Evolutionary conservation across 2,888 invertebrate genomes (phyloP), one percentile per base, ranked within the genome.

Genomic region (Clanis bilineata): DNA sequence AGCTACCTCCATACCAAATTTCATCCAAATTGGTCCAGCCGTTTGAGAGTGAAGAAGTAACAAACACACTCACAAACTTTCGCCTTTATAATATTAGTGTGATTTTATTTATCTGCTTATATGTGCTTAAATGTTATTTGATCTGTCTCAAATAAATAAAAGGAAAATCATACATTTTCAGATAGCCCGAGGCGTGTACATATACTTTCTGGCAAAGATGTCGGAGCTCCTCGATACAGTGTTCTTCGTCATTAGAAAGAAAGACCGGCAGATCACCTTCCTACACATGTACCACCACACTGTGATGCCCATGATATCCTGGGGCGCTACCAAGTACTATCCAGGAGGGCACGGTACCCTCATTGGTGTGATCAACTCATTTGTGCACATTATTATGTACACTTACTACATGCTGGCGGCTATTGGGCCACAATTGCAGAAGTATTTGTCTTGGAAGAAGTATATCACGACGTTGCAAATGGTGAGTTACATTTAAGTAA

Each of bases 311-410:
- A 94, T 97, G 93, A 95, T 97, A 73, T 96, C 97, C 58, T 98
- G 98, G 98, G 97, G 97, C 51, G 96, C 96, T 12, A 96, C 97
- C 12, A 97, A 97, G 85, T 98, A 97, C 82, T 96, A 94, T 77
- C 94, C 95, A 60, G 97, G 97, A 57, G 97, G 97, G 0, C 98
- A 98, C 84, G 97, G 97, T 25, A 97, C 98, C 2, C 96, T 97
- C 76, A 97, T 97, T 71, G 96, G 97, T 61, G 94, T 97, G 64
- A 95, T 98, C 70, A 98, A 98, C 90, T 97, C 98, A 2, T 98
- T 98, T 74, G 98, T 98, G 18, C 98, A 98, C 80, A 96, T 98
- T 67, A 93, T 98, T 69, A 98, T 98, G 98, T 98, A 98, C 83
- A 93, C 95, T 1, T 98, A 98, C 85, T 98, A 98, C 76, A 93